Base-by-base conservation (phyloP, 2,797 vertebrate genomes). In the Cottoperca gobio region DNA sequence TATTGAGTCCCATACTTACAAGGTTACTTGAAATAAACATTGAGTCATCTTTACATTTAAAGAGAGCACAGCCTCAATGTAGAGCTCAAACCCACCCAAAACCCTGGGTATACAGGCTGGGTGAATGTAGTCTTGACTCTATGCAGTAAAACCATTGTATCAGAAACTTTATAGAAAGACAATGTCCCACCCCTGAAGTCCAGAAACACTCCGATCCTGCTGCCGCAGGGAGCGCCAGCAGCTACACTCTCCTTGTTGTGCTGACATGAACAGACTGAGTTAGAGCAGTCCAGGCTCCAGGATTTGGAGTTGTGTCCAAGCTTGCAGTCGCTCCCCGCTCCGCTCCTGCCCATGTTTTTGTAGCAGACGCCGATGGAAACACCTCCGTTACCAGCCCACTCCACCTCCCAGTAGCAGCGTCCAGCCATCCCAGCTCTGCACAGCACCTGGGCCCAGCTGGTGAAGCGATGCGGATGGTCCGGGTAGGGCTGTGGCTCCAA, bases 401-500 rank as follows among this genome's bases (percentile, higher is more conserved):
- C 94, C 0, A 93, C 94, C 85, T 96, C 95, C 94, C 94, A 95
- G 88, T 95, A 95, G 76, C 91, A 89, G 68, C 91, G 91, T 1
- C 92, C 91, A 0, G 92, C 90, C 82, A 93, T 83, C 3, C 91
- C 92, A 0, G 93, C 89, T 11, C 78, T 58, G 61, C 94, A 92
- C 78, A 95, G 87, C 17, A 95, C 94, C 88, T 95, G 94, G 19
- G 93, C 92, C 94, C 94, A 95, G 76, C 73, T 85, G 81, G 75
- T 81, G 87, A 95, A 95, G 76, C 94, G 90, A 4, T 94, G 89
- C 0, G 83, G 90, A 78, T 94, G 91, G 8, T 93, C 91, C 0
- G 88, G 81, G 73, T 93, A 91, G 0, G 83, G 46, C 88, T 92
- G 91, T 0, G 75, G 76, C 45, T 94, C 91, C 0, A 52, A 46